These are phyloP conservation scores for Palloptera scutellata DNA, from an alignment of 2,888 invertebrate genomes.

Conservation along the genomic window DNA sequence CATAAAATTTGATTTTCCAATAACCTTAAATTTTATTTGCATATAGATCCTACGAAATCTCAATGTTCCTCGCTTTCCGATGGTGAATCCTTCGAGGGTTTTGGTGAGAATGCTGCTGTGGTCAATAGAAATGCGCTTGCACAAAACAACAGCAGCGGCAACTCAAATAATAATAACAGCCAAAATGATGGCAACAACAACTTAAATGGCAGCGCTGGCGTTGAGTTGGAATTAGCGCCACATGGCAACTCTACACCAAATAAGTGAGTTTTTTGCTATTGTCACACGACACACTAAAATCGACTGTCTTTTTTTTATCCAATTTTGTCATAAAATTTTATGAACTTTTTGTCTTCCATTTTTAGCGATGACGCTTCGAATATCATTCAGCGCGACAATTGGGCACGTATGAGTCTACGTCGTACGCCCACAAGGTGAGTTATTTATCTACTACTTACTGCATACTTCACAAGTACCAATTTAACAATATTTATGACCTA, in stretches of 20 bases:
- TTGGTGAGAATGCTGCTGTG: constrained; percentile 69
- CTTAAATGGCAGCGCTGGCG: constrained; percentile 52
- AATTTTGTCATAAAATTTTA: constrained; percentile 30
- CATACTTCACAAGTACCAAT: not conserved
- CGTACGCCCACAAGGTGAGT: constrained; percentile 80
- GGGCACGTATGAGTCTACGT: constrained; percentile 84
- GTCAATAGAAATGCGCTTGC: constrained; percentile 7
- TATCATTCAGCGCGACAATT: constrained; percentile 78
- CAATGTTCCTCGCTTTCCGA: constrained; percentile 73
- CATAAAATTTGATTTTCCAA: not conserved
- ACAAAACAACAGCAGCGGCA: constrained; percentile 53
- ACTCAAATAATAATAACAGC: constrained; percentile 45
- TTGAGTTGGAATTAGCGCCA: constrained; percentile 63
- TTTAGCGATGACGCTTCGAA: constrained; percentile 68
- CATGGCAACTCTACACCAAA: constrained; percentile 49
- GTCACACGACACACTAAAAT: not conserved
- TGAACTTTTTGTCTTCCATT: constrained; percentile 37
- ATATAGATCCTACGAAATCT: constrained; percentile 60
- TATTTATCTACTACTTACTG: not conserved
- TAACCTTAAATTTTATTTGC: not conserved
- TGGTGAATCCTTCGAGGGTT: constrained; percentile 83
- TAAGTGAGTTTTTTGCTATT: constrained; percentile 45
- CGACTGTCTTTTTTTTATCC: constrained; percentile 4
- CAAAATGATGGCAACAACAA: constrained; percentile 55
- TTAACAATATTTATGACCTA: not conserved